Evolutionary conservation across 2,888 invertebrate species (phyloP).

Genomic region (Antheraea yamamai): DNA sequence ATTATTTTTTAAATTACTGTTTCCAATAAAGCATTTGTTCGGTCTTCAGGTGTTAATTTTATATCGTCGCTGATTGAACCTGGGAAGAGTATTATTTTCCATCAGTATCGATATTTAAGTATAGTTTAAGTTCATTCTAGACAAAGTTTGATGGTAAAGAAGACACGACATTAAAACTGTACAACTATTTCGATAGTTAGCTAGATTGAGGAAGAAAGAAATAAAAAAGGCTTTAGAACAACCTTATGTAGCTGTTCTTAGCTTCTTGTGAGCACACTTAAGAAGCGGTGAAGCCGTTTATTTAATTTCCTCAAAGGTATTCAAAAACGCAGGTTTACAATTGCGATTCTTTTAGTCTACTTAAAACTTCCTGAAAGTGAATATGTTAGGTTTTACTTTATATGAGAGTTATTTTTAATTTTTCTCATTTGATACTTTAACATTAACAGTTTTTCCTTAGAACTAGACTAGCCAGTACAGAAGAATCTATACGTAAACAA

Average conservation of each 20-base stretch:
- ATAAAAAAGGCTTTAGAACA: not conserved
- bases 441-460: not conserved
- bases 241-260: conserved; percentile 27
- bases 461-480: not conserved
- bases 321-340: conserved; percentile 74
- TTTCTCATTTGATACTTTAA: not conserved
- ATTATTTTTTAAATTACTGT: too few relatives aligned
- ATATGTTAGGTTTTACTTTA: not conserved
- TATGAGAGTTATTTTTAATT: not conserved
- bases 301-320: conserved; percentile 80
- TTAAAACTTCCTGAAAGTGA: not conserved
- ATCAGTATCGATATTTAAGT: too few relatives aligned
- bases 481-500: too few relatives aligned
- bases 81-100: too few relatives aligned
- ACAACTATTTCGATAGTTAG: too few relatives aligned
- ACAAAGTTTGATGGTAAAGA: too few relatives aligned
- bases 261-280: conserved; percentile 65
- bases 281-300: conserved; percentile 78
- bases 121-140: too few relatives aligned
- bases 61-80: too few relatives aligned
- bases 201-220: too few relatives aligned
- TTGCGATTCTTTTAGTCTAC: conserved; percentile 40
- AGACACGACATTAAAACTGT: too few relatives aligned
- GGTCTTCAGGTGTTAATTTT: too few relatives aligned
- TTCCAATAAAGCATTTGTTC: too few relatives aligned